A percentile compares a stretch with the other conserved stretches of the same genome.
Conservation (phyloP, 2,888 invertebrate genomes). For the Scaptomyza caliginosa region DNA sequence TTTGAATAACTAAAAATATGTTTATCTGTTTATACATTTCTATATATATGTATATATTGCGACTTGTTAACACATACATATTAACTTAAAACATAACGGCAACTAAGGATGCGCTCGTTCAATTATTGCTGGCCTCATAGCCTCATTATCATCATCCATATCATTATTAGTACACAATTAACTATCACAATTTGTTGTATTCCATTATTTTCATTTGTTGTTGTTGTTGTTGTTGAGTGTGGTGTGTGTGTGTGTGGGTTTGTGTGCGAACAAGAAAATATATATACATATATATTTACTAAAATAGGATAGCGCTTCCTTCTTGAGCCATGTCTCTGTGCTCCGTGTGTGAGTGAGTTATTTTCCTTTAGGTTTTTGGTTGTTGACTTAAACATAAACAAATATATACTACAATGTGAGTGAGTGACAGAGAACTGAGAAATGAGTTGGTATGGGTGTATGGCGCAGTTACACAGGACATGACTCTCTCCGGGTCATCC, state of each 20-base stretch:
- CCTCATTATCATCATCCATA: slow-evolving; percentile 11
- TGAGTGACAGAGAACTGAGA: slow-evolving; percentile 14
- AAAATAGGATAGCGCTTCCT: not conserved
- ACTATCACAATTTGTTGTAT: slow-evolving; percentile 68
- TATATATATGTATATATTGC: slow-evolving; percentile 48
- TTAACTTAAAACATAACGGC: slow-evolving; percentile 17
- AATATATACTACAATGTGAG: slow-evolving; percentile 41
- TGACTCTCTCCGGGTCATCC: slow-evolving; percentile 10
- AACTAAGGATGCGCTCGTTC: slow-evolving; percentile 29
- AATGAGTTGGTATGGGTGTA: slow-evolving; percentile 17
- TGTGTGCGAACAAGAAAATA: slow-evolving; percentile 42
- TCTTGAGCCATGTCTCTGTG: slow-evolving; percentile 23
- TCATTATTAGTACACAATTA: slow-evolving; percentile 45
- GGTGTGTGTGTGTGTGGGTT: slow-evolving; percentile 8
- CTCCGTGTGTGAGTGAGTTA: not conserved
- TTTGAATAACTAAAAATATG: slow-evolving; percentile 41
- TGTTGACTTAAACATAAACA: slow-evolving; percentile 48
- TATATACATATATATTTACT: slow-evolving; percentile 39
- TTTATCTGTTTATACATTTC: slow-evolving; percentile 41
- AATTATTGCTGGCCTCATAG: slow-evolving; percentile 1
- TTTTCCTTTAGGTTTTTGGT: slow-evolving; percentile 3
- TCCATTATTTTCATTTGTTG: slow-evolving; percentile 33
- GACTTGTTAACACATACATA: slow-evolving; percentile 35
- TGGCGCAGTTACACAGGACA: slow-evolving; percentile 25
- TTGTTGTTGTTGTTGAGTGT: slow-evolving; percentile 42